These are phyloP conservation scores for Saimiri boliviensis DNA, from an alignment of 2,113 vertebrate species.

Conservation along the genomic window DNA sequence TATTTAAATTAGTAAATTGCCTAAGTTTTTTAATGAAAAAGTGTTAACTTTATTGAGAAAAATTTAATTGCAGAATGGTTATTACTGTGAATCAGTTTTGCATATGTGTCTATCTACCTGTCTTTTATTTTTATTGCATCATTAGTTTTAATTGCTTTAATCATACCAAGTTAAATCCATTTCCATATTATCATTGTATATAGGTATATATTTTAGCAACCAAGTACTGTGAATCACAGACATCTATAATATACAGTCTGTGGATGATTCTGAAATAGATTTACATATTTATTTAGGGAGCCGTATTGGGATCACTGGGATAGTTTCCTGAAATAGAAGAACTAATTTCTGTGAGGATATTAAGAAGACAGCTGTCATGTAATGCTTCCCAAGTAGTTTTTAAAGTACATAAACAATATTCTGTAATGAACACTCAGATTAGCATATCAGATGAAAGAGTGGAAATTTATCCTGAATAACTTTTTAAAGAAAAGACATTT, in stretches of 20 bases:
- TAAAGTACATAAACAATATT: constrained; percentile 71
- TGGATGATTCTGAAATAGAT: constrained; percentile 70
- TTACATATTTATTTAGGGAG: constrained; percentile 73
- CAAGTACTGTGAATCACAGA: constrained; percentile 56
- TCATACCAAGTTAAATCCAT: constrained; percentile 60
- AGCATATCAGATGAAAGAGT: constrained; percentile 70
- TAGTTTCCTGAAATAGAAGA: constrained; percentile 74
- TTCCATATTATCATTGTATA: constrained; percentile 67
- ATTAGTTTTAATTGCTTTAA: constrained; percentile 73
- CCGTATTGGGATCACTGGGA: constrained; percentile 63
- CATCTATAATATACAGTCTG: constrained; percentile 69
- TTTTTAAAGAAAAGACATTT: constrained; percentile 44
- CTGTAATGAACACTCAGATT: constrained; percentile 74
- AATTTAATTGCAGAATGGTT: constrained; percentile 52
- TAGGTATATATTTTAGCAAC: constrained; percentile 65
- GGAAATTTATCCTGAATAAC: constrained; percentile 51
- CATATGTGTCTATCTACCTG: constrained; percentile 58
- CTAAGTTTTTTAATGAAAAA: constrained; percentile 51
- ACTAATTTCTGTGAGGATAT: constrained; percentile 65
- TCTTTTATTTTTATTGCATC: constrained; percentile 66
- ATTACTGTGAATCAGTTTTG: constrained; percentile 59
- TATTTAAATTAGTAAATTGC: constrained; percentile 54
- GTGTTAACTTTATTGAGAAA: constrained; percentile 61
- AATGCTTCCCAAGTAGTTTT: constrained; percentile 70
- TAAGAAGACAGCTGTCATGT: constrained; percentile 76